A percentile compares a stretch with the other conserved stretches of the same genome.
These are phyloP conservation scores for Nomada lathburiana DNA, from an alignment of 2,888 invertebrate species.

Conservation along the genomic window DNA sequence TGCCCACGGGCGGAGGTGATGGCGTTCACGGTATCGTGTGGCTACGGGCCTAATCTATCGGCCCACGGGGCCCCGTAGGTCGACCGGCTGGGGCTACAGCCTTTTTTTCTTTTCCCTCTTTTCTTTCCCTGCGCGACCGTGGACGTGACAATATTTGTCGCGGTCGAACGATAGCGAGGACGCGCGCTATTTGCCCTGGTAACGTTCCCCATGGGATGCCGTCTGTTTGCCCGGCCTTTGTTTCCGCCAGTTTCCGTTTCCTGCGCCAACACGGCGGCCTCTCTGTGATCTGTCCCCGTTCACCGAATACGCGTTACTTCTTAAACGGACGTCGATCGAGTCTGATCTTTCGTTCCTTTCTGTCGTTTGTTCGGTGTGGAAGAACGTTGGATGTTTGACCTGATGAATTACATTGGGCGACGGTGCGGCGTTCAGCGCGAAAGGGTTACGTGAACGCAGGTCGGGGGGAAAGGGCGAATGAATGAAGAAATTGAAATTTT, in stretches of 20 bases:
- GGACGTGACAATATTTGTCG: slow-evolving; percentile 80
- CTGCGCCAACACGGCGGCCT: slow-evolving; percentile 82
- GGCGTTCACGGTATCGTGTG: slow-evolving; percentile 65
- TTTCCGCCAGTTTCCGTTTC: slow-evolving; percentile 84
- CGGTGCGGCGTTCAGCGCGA: too few species aligned
- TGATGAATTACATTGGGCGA: too few species aligned
- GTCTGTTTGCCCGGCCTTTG: slow-evolving; percentile 82
- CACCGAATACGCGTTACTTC: slow-evolving; percentile 71
- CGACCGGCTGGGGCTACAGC: slow-evolving; percentile 54
- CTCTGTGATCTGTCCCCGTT: slow-evolving; percentile 77
- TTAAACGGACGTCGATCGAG: background rate
- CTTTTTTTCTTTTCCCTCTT: slow-evolving; percentile 32
- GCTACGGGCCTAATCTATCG: slow-evolving; percentile 68
- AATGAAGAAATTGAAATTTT: too few species aligned
- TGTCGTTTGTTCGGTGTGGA: too few species aligned
- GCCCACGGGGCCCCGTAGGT: slow-evolving; percentile 40
- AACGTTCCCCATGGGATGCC: slow-evolving; percentile 77
- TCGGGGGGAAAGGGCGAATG: too few species aligned
- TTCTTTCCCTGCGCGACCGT: slow-evolving; percentile 11
- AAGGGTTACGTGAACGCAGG: too few species aligned
- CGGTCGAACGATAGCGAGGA: slow-evolving; percentile 68
- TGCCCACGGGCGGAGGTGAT: slow-evolving; percentile 42
- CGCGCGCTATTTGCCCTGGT: slow-evolving; percentile 79
- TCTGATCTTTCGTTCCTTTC: background rate
- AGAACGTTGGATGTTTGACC: too few species aligned